Evolutionary conservation across 1,140 invertebrate species (phyloP).

Genomic region (Anoplophora glabripennis): DNA sequence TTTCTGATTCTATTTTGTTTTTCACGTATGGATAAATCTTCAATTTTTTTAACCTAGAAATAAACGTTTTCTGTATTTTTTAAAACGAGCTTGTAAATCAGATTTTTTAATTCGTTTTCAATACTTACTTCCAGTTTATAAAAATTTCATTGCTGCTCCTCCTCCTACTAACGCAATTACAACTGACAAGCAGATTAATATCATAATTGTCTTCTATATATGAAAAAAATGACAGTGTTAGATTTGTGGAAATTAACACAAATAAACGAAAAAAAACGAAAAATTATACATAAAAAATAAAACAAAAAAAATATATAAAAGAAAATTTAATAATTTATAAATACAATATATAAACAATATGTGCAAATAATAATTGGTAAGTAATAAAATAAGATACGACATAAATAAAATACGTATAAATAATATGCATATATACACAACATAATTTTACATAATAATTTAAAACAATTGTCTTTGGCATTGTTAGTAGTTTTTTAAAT

Average conservation of each 20-base stretch:
- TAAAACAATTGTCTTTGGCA: slow-evolving; percentile 14
- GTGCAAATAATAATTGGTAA: slow-evolving; percentile 7
- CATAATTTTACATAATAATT: slow-evolving; percentile 1
- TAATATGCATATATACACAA: slow-evolving; percentile 19
- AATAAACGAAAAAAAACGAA: slow-evolving; percentile 40
- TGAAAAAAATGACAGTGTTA: slow-evolving; percentile 37
- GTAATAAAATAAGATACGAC: not conserved
- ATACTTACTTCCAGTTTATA: slow-evolving; percentile 25
- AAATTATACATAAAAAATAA: slow-evolving; percentile 51
- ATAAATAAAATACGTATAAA: slow-evolving; percentile 8
- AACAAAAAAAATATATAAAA: slow-evolving; percentile 23
- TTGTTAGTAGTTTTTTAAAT: slow-evolving; percentile 11
- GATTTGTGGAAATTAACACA: slow-evolving; percentile 10
- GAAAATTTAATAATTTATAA: slow-evolving; percentile 34
- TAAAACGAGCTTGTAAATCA: too few species aligned
- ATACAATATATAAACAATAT: slow-evolving; percentile 15
- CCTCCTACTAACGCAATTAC: slow-evolving; percentile 74
- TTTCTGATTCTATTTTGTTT: too few species aligned
- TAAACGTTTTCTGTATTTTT: too few species aligned
- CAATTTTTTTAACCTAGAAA: not conserved
- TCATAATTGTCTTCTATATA: slow-evolving; percentile 98
- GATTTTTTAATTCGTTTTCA: not conserved
- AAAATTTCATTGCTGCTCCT: slow-evolving; percentile 26
- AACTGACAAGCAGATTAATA: slow-evolving; percentile 91
- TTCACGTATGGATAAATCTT: too few species aligned